These are phyloP conservation scores for Luidia sarsii DNA, from an alignment of 53 echinoderm and acorn worm genomes.

Conservation along the genomic window DNA sequence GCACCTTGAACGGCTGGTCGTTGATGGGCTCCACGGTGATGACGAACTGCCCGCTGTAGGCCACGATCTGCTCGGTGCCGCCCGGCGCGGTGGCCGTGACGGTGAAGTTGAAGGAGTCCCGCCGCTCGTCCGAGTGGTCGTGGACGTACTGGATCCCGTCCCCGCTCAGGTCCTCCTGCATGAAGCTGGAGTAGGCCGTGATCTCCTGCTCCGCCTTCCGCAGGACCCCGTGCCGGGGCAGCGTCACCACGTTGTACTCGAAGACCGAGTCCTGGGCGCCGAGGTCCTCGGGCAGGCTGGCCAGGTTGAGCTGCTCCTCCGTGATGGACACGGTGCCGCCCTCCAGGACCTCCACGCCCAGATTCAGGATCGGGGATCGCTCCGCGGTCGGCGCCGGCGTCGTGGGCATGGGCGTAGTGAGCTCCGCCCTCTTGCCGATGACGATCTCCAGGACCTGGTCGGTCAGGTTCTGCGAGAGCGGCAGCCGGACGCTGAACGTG, in stretches of 20 bases:
- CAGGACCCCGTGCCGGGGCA: constrained; percentile 73
- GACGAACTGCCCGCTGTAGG: constrained; percentile 55
- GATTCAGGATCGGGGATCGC: constrained; percentile 24
- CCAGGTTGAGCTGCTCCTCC: constrained; percentile 59
- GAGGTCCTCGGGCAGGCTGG: constrained; percentile 46
- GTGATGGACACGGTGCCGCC: constrained; percentile 75
- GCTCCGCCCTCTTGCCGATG: constrained; percentile 48
- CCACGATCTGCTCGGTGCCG: constrained; percentile 33
- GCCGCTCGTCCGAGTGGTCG: constrained; percentile 83
- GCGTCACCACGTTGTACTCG: constrained; percentile 65
- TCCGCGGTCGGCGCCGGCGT: constrained; percentile 37
- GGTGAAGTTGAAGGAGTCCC: constrained; percentile 81
- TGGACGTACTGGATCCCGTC: constrained; percentile 77
- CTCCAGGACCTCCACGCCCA: constrained; percentile 73
- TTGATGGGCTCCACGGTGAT: constrained; percentile 81
- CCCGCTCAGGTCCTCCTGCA: constrained; percentile 55
- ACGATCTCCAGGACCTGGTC: constrained; percentile 60
- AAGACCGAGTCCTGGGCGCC: constrained; percentile 45
- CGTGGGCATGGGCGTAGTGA: constrained; percentile 33
- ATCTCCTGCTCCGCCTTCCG: constrained; percentile 59
- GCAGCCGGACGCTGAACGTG: constrained; percentile 67
- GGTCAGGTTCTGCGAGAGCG: constrained; percentile 81
- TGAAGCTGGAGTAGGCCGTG: constrained; percentile 61
- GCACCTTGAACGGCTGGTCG: constrained; percentile 78
- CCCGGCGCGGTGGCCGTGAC: constrained; percentile 56